Evolutionary conservation across 2,888 invertebrate genomes (phyloP), one percentile per base, ranked within the genome.

Genomic region (Agrochola circellaris): DNA sequence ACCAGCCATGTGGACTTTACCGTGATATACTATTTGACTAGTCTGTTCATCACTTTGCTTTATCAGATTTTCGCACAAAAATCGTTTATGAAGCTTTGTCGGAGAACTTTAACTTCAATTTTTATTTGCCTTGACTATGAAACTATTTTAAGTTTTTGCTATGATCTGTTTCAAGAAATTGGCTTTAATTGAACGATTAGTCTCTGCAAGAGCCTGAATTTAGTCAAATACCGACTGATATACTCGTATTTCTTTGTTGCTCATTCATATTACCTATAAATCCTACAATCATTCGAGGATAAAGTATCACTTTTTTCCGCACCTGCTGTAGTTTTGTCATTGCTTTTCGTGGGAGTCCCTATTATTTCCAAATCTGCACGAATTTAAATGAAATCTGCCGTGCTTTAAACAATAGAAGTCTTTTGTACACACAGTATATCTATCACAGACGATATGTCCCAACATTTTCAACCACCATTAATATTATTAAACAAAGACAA

Each of bases 401-500:
- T 61, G 20, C 26, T 60, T 13, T 54, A 72, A 65, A 83, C 85
- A 85, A 85, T 79, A 76, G 72, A 79, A 54, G 72, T 56, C 74
- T 26, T 79, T 84, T 79, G 79, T 83, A 48, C 42, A 54, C 70
- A 67, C 78, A 78, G 78, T 84, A 85, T 85, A 85, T 85, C 85
- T 84, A 88, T 82, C 85, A 85, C 72, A 78, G 83, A 87, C 88
- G 88, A 88, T 88, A 88, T 88, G 88, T 87, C 88, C 80, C 84
- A 73, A 83, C 84, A 84, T 85, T 85, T 82, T 84, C 83, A 85
- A 83, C 81, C 82, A 88, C 87, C 88, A 88, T 85, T 81, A 89
- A 89, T 85, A 88, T 82, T 82, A 82, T 67, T 88, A 88, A 88
- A 88, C 89, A 91, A 91, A 90, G 89, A 90, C 91, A 89, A 90